These are phyloP conservation scores for Cydia pomonella DNA, from an alignment of 1,140 invertebrate species.

Conservation along the genomic window DNA sequence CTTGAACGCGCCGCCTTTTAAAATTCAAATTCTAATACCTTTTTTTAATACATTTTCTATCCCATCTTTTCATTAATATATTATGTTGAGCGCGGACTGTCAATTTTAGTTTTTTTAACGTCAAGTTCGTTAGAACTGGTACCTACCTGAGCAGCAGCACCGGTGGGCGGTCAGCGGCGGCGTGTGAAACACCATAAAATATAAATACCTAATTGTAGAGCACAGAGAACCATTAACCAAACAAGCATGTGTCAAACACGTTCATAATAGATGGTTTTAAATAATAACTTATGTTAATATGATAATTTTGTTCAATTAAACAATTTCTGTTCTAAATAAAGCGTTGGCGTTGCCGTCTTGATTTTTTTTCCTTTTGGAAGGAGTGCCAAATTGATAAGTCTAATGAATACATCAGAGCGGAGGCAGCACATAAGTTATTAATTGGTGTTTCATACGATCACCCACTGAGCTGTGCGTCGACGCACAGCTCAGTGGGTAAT, in stretches of 20 bases:
- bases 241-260: conserved; percentile 23
- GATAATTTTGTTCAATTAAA: conserved; percentile 1
- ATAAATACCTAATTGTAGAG: conserved; percentile 38
- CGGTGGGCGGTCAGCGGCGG: conserved; percentile 46
- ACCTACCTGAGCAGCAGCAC: conserved; percentile 54
- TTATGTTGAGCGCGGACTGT: conserved; percentile 67
- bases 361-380: too few relatives aligned
- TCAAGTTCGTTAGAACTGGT: conserved; percentile 44
- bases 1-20: conserved; percentile 71
- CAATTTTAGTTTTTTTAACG: conserved; percentile 60
- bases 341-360: neutral
- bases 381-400: conserved; percentile 16
- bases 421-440: conserved; percentile 10
- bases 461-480: neutral
- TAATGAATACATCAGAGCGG: conserved; percentile 7
- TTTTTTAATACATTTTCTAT: conserved; percentile 51
- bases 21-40: conserved; percentile 62
- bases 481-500: too few relatives aligned
- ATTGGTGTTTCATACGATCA: conserved; percentile 7
- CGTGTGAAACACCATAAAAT: conserved; percentile 53
- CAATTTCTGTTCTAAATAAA: neutral
- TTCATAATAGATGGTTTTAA: neutral
- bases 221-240: conserved; percentile 25
- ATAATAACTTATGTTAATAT: neutral
- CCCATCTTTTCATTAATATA: conserved; percentile 77